A percentile compares a stretch with the other conserved stretches of the same genome.
Evolutionary conservation across 2,113 vertebrate genomes (phyloP).

Genomic region (Rhadina sibilatrix): DNA sequence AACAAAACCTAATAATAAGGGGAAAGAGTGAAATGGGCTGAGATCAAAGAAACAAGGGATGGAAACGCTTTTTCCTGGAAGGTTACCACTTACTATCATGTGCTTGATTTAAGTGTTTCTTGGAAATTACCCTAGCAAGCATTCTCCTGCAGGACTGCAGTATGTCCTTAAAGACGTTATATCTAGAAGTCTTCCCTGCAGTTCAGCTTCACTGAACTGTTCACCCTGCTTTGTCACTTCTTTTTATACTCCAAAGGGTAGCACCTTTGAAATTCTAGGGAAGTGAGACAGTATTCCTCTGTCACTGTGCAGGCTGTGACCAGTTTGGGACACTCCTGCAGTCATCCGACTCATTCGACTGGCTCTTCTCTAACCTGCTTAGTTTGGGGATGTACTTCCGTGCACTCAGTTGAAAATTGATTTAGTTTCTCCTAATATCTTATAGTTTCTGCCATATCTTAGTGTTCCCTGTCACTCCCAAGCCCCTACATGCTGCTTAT

Average conservation of each 20-base stretch:
- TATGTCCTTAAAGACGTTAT: not conserved
- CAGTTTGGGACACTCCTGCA: not conserved
- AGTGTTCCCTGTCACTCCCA: not conserved
- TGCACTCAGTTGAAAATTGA: not conserved
- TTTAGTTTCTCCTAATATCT: not conserved
- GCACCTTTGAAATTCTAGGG: not conserved
- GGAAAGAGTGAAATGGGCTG: not conserved
- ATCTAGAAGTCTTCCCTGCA: not conserved
- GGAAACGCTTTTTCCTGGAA: not conserved
- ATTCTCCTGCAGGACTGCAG: not conserved
- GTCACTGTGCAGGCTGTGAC: not conserved
- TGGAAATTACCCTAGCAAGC: not conserved
- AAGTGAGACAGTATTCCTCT: not conserved
- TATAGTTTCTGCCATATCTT: not conserved
- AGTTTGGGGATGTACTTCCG: not conserved
- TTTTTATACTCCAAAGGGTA: not conserved
- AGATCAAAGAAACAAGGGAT: not conserved
- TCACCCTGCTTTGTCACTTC: not conserved
- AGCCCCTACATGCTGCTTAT: not conserved
- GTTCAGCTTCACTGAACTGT: not conserved
- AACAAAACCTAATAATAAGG: not conserved
- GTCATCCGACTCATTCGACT: not conserved
- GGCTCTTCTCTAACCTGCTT: not conserved
- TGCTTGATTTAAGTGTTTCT: not conserved
- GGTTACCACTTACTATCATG: not conserved